Evolutionary conservation across 2,888 invertebrate genomes (phyloP), one percentile per base, ranked within the genome.

Genomic region (Brachyopa scutellaris): DNA sequence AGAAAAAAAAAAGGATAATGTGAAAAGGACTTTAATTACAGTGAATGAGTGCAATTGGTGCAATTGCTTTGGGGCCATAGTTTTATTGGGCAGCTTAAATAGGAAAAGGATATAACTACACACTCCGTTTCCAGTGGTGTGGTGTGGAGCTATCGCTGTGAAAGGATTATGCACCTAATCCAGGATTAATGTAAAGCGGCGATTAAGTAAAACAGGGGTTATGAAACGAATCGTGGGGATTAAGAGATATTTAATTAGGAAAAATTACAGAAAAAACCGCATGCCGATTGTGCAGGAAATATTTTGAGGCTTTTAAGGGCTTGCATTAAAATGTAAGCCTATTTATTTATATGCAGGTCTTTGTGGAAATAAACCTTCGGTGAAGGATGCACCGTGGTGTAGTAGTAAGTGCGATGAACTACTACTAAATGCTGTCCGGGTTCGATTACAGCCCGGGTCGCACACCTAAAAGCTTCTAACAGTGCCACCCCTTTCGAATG

Each of bases 171-270:
- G 26, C 31, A 15, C 51, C 62, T 69, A 69, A 57, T 49, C 49
- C 42, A 2, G 55, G 62, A 74, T 80, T 62, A 67, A 55, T 79
- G n/a, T 73, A 40, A 61, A 73, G 78, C 64, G 66, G 45, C 72
- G 57, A 55, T 79, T 67, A 73, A 67, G 67, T 62, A 23, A 62
- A 67, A 40, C 57, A 36, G 19, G 61, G 79, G 69, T 67, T 74
- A 69, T 64, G 38, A 74, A 67, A 69, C 33, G 61, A 74, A 69
- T 74, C 40, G 57, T 40, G 21, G 8, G 67, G 74, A 67, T 74
- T 80, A 74, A 69, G 40, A 36, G 64, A 80, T 74, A 74, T 80
- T 73, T 74, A 70, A 70, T 64, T 77, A 69, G 69, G 61, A 69
- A 59, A 66, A 66, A 51, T 66, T 26, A 26, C 3, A 26, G 6